Base-by-base conservation (phyloP, 2,113 vertebrate species). In the Tauraco erythrolophus region DNA sequence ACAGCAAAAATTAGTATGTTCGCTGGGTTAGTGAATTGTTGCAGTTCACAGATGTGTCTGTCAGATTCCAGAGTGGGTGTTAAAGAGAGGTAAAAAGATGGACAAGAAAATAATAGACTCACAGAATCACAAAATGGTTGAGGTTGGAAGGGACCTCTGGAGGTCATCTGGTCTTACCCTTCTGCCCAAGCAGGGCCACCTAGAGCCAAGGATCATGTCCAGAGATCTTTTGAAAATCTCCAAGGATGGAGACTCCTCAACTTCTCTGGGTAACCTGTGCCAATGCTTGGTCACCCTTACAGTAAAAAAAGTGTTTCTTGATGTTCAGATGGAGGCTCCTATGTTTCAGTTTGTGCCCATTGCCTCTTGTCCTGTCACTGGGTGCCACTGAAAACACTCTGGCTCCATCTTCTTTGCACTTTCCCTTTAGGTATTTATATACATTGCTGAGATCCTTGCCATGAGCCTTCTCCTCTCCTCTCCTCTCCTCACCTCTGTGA, bases 241-340 rank as follows among this genome's bases (percentile, higher is more conserved):
- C 19, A 30, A 24, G 66, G 24, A 48, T 27, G 33, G 72, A 70
- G 33, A 70, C 14, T 24, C 33, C 27, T 71, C 75, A 79, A 28
- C 23, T 6, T 48, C 23, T 15, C 23, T 22, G 8, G 56, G 33
- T 33, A 79, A 33, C 16, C 31, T 51, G 31, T 77, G 45, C 13
- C 25, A 43, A 35, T 21, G 19, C 15, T 68, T 0, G 0, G 17
- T 33, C 28, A 70, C 14, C 18, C 46, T 45, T 10, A 1, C 6
- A 37, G 56, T 45, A 18, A 37, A 69, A 56, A 37, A 54, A 46
- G 12, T 46, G 18, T 19, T 54, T 46, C 23, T 39, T 70, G 27
- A 23, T 62, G 39, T 70, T 79, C 74, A 43, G 18, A 28, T 14
- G 7, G 18, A 62, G 30, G 23, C 14, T 62, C 39, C 23, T n/a